Evolutionary conservation across 2,888 invertebrate genomes (phyloP).

Genomic region (Apodemia duryi): DNA sequence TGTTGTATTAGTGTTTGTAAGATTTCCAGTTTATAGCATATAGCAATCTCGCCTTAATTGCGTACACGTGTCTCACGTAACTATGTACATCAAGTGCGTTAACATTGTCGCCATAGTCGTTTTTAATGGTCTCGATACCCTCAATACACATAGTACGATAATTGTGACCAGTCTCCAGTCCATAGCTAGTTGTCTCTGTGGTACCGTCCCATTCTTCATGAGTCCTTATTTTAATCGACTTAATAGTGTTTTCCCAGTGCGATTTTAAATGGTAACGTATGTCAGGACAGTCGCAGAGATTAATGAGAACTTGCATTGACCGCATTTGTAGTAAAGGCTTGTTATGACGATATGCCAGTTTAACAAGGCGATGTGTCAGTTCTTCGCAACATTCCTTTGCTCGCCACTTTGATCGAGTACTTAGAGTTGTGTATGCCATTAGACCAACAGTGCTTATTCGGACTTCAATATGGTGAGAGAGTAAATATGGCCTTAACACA

Average conservation of each 20-base stretch:
- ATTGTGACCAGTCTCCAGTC: slow-evolving; percentile 54
- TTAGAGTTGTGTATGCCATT: slow-evolving; percentile 55
- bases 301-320: slow-evolving; percentile 58
- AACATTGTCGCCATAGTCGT: slow-evolving; percentile 51
- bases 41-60: slow-evolving; percentile 47
- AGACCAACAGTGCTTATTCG: slow-evolving; percentile 51
- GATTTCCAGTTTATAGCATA: slow-evolving; percentile 53
- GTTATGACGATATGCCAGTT: slow-evolving; percentile 34
- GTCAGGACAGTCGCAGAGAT: slow-evolving; percentile 65
- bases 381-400: slow-evolving; percentile 51
- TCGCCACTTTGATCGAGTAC: slow-evolving; percentile 63
- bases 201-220: slow-evolving; percentile 64
- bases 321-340: slow-evolving; percentile 52
- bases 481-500: slow-evolving; percentile 40
- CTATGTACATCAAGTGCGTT: slow-evolving; percentile 55
- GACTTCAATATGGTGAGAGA: slow-evolving; percentile 40
- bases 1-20: slow-evolving; percentile 38
- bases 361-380: slow-evolving; percentile 46
- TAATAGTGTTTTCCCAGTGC: slow-evolving; percentile 45
- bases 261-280: slow-evolving; percentile 50
- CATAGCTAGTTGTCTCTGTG: slow-evolving; percentile 47
- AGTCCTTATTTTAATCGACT: slow-evolving; percentile 42
- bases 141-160: slow-evolving; percentile 63
- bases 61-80: slow-evolving; percentile 44
- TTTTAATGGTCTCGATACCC: slow-evolving; percentile 52